Evolutionary conservation across 2,888 invertebrate genomes (phyloP).

Genomic region (Boloria euphrosyne): DNA sequence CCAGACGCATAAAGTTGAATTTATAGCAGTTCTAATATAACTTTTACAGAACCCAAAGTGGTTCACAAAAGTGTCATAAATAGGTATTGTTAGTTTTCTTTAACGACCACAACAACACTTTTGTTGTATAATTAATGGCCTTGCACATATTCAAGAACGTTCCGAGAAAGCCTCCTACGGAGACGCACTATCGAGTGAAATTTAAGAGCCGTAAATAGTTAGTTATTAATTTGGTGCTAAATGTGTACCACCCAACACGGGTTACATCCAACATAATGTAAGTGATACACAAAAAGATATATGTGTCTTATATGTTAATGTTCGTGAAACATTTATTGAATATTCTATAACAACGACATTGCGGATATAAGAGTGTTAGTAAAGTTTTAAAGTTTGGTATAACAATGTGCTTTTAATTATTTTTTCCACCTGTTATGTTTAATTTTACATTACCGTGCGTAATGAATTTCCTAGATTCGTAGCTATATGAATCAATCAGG

Average conservation of each 20-base stretch:
- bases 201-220: constrained; percentile 57
- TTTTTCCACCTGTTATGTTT: constrained; percentile 15
- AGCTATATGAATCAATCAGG: constrained; percentile 46
- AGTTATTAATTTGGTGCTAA: constrained; percentile 37
- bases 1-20: background rate
- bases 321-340: background rate
- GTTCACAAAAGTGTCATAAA: constrained; percentile 24
- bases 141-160: constrained; percentile 52
- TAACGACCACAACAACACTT: constrained; percentile 55
- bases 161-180: constrained; percentile 66
- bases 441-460: constrained; percentile 27
- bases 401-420: background rate
- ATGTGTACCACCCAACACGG: constrained; percentile 42
- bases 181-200: constrained; percentile 54
- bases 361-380: background rate
- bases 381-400: background rate
- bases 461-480: constrained; percentile 38
- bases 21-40: background rate
- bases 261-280: background rate
- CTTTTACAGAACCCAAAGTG: constrained; percentile 31
- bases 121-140: constrained; percentile 70
- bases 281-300: background rate
- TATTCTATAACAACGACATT: background rate
- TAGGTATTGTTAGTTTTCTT: constrained; percentile 46
- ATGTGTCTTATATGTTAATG: background rate